phyloP scores from a whole-genome alignment of 2,888 invertebrate genomes.

The Nomada hirtipes region DNA sequence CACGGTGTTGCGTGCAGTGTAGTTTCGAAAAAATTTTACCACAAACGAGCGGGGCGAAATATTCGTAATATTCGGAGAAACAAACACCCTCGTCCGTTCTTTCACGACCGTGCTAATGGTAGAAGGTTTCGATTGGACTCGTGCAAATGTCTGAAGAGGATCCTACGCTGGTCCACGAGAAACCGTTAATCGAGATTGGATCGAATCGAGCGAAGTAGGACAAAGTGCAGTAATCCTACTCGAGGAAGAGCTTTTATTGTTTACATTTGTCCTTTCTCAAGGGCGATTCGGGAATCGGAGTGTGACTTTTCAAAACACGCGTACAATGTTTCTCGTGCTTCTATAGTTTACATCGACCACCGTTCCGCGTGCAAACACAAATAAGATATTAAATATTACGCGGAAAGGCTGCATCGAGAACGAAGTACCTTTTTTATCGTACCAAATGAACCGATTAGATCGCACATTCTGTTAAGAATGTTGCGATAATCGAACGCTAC shows the following conservation, averaged over 20 bases:
- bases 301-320: neutral
- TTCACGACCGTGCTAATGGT: neutral
- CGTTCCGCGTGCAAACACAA: neutral
- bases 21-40: conserved; percentile 1
- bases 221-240: conserved; percentile 61
- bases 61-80: neutral
- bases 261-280: neutral
- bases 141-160: conserved; percentile 8
- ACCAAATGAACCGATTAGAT: conserved; percentile 57
- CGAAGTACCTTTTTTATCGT: conserved; percentile 67
- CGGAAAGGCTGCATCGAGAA: conserved; percentile 49
- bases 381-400: conserved; percentile 45
- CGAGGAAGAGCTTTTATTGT: conserved; percentile 17
- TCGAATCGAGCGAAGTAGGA: conserved; percentile 49
- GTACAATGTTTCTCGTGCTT: neutral
- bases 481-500: neutral
- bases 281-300: neutral
- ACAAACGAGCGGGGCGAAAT: neutral
- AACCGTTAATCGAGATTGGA: conserved; percentile 63
- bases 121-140: neutral
- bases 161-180: conserved; percentile 33
- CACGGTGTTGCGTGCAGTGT: conserved; percentile 27
- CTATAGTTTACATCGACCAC: conserved; percentile 9
- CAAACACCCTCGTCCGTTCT: neutral
- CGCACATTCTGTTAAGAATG: neutral